These are phyloP conservation scores for Protonemura montana DNA, from an alignment of 2,888 invertebrate species.

Conservation along the genomic window DNA sequence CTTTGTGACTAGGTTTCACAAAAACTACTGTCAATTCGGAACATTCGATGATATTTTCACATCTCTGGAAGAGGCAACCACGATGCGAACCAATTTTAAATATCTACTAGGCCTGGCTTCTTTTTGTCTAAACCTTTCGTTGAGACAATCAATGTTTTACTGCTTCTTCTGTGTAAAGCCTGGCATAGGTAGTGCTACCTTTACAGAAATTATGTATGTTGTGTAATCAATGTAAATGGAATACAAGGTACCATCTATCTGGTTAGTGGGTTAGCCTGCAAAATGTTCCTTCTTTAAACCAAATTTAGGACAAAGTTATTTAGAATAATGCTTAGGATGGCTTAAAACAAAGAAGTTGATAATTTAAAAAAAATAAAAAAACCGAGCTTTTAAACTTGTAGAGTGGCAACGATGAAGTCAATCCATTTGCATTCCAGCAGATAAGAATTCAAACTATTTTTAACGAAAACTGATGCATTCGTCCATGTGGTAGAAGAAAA, in stretches of 20 bases:
- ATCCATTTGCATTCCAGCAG: constrained; percentile 5
- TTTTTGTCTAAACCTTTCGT: not conserved
- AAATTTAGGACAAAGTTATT: not conserved
- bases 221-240: not conserved
- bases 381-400: not conserved
- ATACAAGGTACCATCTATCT: not conserved
- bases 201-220: not conserved
- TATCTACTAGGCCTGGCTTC: not conserved
- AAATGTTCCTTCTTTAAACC: not conserved
- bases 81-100: not conserved
- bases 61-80: not conserved
- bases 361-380: not conserved
- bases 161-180: not conserved
- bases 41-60: not conserved
- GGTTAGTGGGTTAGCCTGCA: not conserved
- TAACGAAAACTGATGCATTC: not conserved
- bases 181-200: not conserved
- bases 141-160: not conserved
- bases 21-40: not conserved
- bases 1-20: not conserved
- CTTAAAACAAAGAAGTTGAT: not conserved
- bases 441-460: not conserved
- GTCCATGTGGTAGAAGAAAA: not conserved
- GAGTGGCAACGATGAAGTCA: not conserved
- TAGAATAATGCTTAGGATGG: not conserved